Conservation (phyloP, 2,797 vertebrate genomes). For the Kryptolebias ocellatus region DNA sequence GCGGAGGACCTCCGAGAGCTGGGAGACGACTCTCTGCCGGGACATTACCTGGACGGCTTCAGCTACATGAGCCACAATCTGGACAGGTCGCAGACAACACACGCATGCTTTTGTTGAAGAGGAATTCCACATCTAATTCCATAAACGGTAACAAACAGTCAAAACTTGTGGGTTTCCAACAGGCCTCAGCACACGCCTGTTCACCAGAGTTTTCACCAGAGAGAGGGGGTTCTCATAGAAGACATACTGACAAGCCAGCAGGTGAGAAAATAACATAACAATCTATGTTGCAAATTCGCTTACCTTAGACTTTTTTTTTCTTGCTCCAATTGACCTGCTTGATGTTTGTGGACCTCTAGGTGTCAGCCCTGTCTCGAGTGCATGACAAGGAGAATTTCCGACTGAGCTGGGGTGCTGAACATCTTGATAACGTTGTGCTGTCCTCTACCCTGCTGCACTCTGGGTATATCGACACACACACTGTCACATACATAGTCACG, state of each 20-base stretch:
- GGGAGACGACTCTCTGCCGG: slow-evolving; percentile 95
- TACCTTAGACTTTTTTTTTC: neutral
- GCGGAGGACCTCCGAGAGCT: slow-evolving; percentile 94
- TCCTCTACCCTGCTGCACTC: slow-evolving; percentile 95
- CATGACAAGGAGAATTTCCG: slow-evolving; percentile 91
- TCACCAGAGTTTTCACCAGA: slow-evolving; percentile 87
- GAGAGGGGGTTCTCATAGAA: slow-evolving; percentile 91
- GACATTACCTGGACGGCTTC: slow-evolving; percentile 94
- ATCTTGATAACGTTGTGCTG: slow-evolving; percentile 95
- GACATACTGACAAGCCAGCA: slow-evolving; percentile 91
- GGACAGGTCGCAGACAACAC: slow-evolving; percentile 85
- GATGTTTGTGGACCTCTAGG: slow-evolving; percentile 75
- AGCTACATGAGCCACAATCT: slow-evolving; percentile 94
- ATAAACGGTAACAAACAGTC: neutral
- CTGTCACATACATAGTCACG: slow-evolving; percentile 9
- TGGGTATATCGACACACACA: slow-evolving; percentile 81
- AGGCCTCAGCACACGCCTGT: slow-evolving; percentile 88
- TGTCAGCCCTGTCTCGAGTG: slow-evolving; percentile 88
- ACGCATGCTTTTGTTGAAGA: neutral
- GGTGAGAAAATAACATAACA: slow-evolving; percentile 68
- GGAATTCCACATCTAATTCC: neutral
- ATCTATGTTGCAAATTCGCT: neutral
- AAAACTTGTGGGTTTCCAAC: slow-evolving; percentile 45
- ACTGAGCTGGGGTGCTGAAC: slow-evolving; percentile 95
- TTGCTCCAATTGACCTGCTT: neutral